A percentile compares a stretch with the other conserved stretches of the same genome.
Conservation (phyloP, 2,888 invertebrate genomes). For the Drosophila maculinotata region DNA sequence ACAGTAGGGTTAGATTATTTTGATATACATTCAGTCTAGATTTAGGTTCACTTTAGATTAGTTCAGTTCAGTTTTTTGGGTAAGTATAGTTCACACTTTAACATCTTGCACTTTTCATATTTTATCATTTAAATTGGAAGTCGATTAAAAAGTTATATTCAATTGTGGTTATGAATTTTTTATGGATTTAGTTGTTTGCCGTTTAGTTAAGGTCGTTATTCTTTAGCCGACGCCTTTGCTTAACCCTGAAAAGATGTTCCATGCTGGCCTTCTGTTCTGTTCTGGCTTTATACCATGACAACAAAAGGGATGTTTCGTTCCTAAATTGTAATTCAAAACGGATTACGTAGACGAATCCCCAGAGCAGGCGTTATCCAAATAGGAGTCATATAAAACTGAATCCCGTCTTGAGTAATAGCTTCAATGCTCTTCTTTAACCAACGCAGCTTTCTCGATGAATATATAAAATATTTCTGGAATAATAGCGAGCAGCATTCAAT, state of each 20-base stretch:
- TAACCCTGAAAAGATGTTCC: constrained; percentile 36
- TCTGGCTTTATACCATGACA: background rate
- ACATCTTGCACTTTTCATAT: constrained; percentile 22
- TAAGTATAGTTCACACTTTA: constrained; percentile 18
- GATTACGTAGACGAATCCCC: background rate
- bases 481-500: background rate
- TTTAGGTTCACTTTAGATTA: constrained; percentile 24
- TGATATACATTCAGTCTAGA: constrained; percentile 10
- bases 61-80: constrained; percentile 19
- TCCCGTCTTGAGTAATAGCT: background rate
- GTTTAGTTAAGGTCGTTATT: background rate
- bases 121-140: background rate
- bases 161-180: background rate
- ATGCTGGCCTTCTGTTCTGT: too few species aligned
- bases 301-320: background rate
- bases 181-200: background rate
- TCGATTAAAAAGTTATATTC: background rate
- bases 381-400: constrained; percentile 5
- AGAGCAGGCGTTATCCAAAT: background rate
- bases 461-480: background rate
- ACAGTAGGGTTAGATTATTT: constrained; percentile 30
- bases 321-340: background rate
- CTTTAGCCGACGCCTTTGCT: background rate
- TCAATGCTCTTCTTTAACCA: background rate
- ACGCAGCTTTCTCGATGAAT: background rate